phyloP scores from a whole-genome alignment of 2,113 vertebrate species.

The Hoplias malabaricus region DNA sequence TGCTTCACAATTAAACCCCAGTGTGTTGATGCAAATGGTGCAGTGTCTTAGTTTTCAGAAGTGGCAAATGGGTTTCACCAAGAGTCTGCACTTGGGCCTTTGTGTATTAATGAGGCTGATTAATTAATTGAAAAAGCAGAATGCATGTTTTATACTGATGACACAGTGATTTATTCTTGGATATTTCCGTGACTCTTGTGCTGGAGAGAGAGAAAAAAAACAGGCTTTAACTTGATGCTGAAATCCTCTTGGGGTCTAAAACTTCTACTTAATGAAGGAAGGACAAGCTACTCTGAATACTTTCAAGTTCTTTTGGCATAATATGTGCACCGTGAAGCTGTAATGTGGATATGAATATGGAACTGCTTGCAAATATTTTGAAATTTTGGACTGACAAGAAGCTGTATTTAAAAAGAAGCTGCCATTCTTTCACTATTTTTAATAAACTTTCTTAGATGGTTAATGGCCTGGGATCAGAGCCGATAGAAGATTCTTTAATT shows the following conservation, averaged over 20 bases:
- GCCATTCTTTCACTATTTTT: too few relatives aligned
- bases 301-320: background rate
- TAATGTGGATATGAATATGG: background rate
- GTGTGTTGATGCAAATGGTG: constrained; percentile 25
- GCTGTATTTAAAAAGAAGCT: background rate
- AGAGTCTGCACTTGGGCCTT: background rate
- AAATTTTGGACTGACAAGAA: background rate
- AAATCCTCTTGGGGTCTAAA: background rate
- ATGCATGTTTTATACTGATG: constrained; percentile 24
- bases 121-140: constrained; percentile 1
- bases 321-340: background rate
- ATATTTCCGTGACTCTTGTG: background rate
- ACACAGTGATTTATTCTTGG: constrained; percentile 9
- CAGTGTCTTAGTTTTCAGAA: constrained; percentile 10
- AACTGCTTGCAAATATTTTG: background rate
- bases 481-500: background rate
- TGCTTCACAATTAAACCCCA: background rate
- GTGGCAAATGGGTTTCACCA: background rate
- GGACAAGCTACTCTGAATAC: background rate
- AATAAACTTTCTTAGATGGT: too few relatives aligned
- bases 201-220: background rate
- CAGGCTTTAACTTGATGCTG: background rate
- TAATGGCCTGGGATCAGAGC: too few relatives aligned
- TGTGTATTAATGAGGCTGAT: constrained; percentile 29
- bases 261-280: constrained; percentile 6